These are phyloP conservation scores for Budorcas taxicolor DNA, from an alignment of 2,113 vertebrate species.

Conservation along the genomic window DNA sequence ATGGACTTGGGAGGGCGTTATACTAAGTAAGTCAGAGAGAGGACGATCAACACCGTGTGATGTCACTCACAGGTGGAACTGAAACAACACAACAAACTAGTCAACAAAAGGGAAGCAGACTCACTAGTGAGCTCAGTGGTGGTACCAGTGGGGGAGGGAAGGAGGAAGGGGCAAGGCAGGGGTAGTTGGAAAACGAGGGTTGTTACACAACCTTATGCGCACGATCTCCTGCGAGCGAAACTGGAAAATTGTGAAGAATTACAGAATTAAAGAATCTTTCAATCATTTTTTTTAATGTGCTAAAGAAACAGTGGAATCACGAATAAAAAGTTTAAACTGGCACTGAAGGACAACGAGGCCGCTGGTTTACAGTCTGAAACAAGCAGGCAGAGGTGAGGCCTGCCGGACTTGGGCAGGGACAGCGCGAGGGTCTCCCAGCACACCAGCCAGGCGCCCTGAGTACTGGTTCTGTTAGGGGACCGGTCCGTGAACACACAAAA, in stretches of 20 bases:
- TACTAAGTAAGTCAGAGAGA: background rate
- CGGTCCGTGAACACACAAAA: background rate
- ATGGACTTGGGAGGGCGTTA: background rate
- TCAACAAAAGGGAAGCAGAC: background rate
- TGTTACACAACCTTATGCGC: background rate
- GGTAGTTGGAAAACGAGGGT: background rate
- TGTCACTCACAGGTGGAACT: background rate
- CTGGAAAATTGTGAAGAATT: background rate
- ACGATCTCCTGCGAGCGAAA: background rate
- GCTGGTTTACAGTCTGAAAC: background rate
- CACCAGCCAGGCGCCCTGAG: background rate
- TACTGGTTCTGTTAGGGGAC: background rate
- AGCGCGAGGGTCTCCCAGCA: too few species aligned
- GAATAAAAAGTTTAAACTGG: background rate
- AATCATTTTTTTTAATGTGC: background rate
- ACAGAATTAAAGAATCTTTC: background rate
- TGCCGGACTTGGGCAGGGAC: too few species aligned
- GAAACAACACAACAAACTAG: background rate
- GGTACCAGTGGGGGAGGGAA: too few species aligned
- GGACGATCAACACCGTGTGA: background rate
- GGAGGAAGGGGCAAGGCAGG: background rate
- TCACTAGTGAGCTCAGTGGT: background rate
- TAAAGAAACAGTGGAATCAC: background rate
- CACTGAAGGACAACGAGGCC: background rate
- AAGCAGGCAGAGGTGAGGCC: background rate